phyloP scores from a whole-genome alignment of 2,797 vertebrate species.

The Perodicticus potto region DNA sequence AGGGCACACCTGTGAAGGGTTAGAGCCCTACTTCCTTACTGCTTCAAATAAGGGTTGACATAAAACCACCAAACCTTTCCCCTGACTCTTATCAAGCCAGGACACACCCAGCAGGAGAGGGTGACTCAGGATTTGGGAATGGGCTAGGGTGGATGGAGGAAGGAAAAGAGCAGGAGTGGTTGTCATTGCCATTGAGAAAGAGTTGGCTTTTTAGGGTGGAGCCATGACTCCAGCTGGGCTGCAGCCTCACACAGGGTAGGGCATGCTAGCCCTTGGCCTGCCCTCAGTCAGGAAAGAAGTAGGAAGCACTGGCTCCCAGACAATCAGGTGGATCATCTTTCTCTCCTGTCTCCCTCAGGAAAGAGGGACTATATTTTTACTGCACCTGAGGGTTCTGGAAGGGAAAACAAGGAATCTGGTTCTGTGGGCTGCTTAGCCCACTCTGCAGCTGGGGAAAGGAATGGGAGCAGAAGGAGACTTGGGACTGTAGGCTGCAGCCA shows the following conservation, averaged over 20 bases:
- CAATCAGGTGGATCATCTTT: conserved; percentile 3
- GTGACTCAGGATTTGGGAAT: not conserved
- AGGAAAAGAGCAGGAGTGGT: not conserved
- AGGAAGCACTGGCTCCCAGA: not conserved
- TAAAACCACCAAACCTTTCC: not conserved
- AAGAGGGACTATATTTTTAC: conserved; percentile 43
- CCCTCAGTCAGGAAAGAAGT: not conserved
- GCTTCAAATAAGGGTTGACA: not conserved
- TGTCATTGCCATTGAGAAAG: not conserved
- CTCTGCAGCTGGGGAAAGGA: not conserved
- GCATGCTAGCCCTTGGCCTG: not conserved
- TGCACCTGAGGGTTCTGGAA: conserved; percentile 52
- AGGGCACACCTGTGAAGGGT: not conserved
- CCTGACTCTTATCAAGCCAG: not conserved
- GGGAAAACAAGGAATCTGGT: not conserved
- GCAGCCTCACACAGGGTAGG: not conserved
- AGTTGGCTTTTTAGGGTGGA: not conserved
- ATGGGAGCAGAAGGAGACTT: not conserved
- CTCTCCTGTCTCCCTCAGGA: conserved; percentile 29
- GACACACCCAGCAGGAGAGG: not conserved
- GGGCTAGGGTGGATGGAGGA: not conserved
- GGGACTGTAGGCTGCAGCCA: not conserved
- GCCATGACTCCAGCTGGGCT: not conserved
- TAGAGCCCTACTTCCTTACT: not conserved
- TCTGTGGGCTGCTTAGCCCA: not conserved